phyloP scores from a whole-genome alignment of 2,888 invertebrate species.

The Tetanocera ferruginea region DNA sequence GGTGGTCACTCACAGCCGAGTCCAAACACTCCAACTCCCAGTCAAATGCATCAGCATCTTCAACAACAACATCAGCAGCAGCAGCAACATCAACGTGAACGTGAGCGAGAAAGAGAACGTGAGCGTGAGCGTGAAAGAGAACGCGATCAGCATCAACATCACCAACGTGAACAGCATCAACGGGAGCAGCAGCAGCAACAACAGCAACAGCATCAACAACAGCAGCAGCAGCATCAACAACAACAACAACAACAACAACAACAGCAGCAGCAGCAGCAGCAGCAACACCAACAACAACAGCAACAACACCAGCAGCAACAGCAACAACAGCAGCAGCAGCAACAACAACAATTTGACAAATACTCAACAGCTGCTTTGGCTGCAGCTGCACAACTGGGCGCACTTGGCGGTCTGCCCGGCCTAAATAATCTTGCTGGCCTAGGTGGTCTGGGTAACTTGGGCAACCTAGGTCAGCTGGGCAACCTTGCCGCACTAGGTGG shows the following conservation, averaged over 20 bases:
- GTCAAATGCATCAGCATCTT: slow-evolving; percentile 56
- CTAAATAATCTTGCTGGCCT: slow-evolving; percentile 64
- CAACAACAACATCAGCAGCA: slow-evolving; percentile 58
- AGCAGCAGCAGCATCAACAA: slow-evolving; percentile 67
- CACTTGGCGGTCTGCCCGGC: slow-evolving; percentile 65
- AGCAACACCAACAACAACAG: slow-evolving; percentile 52
- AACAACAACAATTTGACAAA: slow-evolving; percentile 63
- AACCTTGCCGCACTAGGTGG: slow-evolving; percentile 65
- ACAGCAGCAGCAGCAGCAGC: slow-evolving; percentile 56
- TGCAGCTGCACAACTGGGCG: slow-evolving; percentile 67
- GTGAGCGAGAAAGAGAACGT: slow-evolving; percentile 55
- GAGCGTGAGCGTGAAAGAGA: slow-evolving; percentile 55
- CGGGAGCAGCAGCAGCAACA: slow-evolving; percentile 56
- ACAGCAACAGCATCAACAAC: slow-evolving; percentile 54
- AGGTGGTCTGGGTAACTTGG: slow-evolving; percentile 59
- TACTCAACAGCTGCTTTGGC: slow-evolving; percentile 72
- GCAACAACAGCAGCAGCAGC: slow-evolving; percentile 60
- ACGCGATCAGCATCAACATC: slow-evolving; percentile 57
- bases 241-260: slow-evolving; percentile 62
- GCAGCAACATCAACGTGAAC: slow-evolving; percentile 47
- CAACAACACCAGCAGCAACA: slow-evolving; percentile 67
- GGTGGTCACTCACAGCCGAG: slow-evolving; percentile 58
- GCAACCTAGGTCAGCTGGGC: slow-evolving; percentile 63
- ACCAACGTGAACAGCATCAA: slow-evolving; percentile 56
- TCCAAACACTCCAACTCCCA: slow-evolving; percentile 67